These are phyloP conservation scores for Rhorus exstirpatorius DNA, from an alignment of 2,888 invertebrate species.

Conservation along the genomic window DNA sequence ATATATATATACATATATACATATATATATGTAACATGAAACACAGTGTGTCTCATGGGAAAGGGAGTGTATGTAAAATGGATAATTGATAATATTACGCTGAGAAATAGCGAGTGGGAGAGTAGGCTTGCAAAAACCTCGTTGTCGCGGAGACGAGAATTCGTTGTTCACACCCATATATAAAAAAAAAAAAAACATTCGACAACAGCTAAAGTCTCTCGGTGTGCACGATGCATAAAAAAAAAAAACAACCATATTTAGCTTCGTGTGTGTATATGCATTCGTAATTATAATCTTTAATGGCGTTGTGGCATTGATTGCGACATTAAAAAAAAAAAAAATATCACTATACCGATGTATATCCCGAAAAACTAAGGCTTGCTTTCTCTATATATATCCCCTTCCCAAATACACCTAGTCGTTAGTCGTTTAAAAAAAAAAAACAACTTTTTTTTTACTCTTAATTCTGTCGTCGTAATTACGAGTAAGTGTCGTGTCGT, in stretches of 20 bases:
- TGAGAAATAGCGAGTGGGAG: conserved; percentile 28
- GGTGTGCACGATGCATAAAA: neutral
- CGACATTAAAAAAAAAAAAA: conserved; percentile 24
- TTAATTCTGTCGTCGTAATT: conserved; percentile 33
- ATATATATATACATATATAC: conserved; percentile 21
- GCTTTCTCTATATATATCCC: neutral
- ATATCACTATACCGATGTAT: conserved; percentile 4
- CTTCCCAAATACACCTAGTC: conserved; percentile 8
- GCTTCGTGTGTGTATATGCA: conserved; percentile 38
- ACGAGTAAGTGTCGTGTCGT: conserved; percentile 36
- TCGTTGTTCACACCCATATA: conserved; percentile 14
- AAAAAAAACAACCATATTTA: conserved; percentile 31
- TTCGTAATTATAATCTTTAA: conserved; percentile 52
- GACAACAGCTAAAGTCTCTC: neutral
- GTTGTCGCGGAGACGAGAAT: conserved; percentile 3
- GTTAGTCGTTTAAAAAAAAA: conserved; percentile 53
- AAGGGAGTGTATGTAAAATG: conserved; percentile 19
- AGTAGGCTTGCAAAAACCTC: neutral
- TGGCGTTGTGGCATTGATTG: conserved; percentile 45
- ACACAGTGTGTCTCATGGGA: conserved; percentile 34
- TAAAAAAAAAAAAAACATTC: neutral
- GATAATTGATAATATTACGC: conserved; percentile 51
- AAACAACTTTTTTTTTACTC: conserved; percentile 47
- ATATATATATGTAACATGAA: too few relatives aligned
- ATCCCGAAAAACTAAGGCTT: conserved; percentile 1